Evolutionary conservation across 2,113 vertebrate species (phyloP).

Genomic region (Alexandromys fortis): DNA sequence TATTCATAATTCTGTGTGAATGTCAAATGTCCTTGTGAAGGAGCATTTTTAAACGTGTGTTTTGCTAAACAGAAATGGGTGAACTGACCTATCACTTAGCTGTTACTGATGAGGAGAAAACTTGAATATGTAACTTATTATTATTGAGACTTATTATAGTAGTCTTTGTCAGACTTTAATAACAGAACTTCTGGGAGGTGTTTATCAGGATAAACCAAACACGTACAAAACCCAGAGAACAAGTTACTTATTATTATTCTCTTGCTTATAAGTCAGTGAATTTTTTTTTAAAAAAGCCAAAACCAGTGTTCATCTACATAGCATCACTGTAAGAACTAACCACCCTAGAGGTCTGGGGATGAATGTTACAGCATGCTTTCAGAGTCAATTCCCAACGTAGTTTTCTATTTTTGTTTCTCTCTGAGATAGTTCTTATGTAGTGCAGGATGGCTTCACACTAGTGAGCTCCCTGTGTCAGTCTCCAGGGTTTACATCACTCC

Average conservation of each 20-base stretch:
- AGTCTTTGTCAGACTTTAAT: not conserved
- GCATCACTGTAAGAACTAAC: not conserved
- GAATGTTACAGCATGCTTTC: conserved; percentile 3
- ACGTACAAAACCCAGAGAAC: not conserved
- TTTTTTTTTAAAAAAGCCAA: conserved; percentile 43
- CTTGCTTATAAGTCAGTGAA: not conserved
- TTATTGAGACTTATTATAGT: not conserved
- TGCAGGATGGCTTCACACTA: not conserved
- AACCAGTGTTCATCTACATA: not conserved
- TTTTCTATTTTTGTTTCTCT: not conserved
- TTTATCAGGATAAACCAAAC: not conserved
- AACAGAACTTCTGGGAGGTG: not conserved
- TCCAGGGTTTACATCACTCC: not conserved
- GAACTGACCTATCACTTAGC: not conserved
- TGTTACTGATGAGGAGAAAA: not conserved
- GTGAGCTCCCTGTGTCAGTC: not conserved
- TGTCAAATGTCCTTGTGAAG: not conserved
- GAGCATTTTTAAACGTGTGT: not conserved
- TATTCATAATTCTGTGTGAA: not conserved
- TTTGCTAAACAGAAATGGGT: not conserved
- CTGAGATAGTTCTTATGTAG: not conserved
- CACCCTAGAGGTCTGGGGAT: not conserved
- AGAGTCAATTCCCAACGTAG: conserved; percentile 31
- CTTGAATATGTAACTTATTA: not conserved
- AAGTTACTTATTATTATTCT: not conserved